Base-by-base conservation (phyloP, 1,140 invertebrate genomes). In the Contarinia nasturtii region DNA sequence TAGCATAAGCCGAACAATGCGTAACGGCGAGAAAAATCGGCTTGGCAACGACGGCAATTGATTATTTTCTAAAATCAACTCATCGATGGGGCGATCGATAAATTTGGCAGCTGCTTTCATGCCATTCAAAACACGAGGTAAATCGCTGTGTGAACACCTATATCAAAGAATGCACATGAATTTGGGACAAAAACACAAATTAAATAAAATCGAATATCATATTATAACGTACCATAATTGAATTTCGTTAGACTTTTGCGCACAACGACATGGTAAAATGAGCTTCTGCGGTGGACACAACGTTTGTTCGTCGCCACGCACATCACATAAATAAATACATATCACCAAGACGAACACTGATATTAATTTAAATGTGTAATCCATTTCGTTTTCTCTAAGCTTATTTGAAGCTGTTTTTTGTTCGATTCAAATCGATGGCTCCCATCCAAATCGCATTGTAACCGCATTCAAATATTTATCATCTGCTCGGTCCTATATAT, bases 101-200 rank as follows among this genome's bases (percentile, higher is more conserved):
- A 76, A 72, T 41, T 78, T 71, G 45, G 78, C 77, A 20, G 85
- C 71, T 11, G 75, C 69, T 51, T 80, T 76, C 10, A 88, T 59
- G 8, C 80, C 81, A 53, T 79, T 77, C 45, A 80, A 60, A 2
- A 86, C 80, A 55, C 75, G 76, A 1, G 75, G 73, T 47, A 87
- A 65, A 53, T 87, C 84, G 66, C 82, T 86, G 62, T 87, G 83
- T 36, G 83, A 86, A 58, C 85, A 89, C 85, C 85, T 88, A 55
- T 2, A 42, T n/a, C n/a, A n/a, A n/a, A n/a, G n/a, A 43, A 33
- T 21, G 10, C 8, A 34, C 19, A 42, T 20, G 21, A 27, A 17
- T 14, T 2, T 14, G 5, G 17, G 7, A n/a, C 12, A 19, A 15
- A 48, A 18, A 44, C 11, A 19, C 33, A 8, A 14, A n/a, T 44